These are phyloP conservation scores for Monoplex corrugatus DNA, from an alignment of 2,888 invertebrate genomes.

Conservation along the genomic window DNA sequence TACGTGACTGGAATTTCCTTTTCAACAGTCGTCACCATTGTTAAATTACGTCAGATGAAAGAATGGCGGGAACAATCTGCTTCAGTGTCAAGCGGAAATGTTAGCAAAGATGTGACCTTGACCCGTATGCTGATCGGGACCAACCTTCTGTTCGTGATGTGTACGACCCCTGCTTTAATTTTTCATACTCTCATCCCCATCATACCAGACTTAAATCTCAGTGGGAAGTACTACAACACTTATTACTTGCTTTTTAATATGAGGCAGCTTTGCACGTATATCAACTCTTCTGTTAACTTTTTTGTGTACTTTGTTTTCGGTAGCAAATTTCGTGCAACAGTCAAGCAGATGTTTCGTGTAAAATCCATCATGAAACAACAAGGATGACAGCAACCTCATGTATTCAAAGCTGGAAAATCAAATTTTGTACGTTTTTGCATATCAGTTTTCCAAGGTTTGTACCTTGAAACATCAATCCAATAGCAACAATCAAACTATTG, in stretches of 20 bases:
- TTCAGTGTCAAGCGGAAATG: neutral
- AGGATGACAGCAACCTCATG: no score
- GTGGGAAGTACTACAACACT: constrained; percentile 32
- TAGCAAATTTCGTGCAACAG: neutral
- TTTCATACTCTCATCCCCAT: neutral
- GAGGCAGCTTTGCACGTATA: neutral
- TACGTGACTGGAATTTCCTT: neutral
- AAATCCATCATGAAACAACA: no score
- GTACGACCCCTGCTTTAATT: neutral
- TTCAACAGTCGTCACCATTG: neutral
- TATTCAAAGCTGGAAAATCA: no score
- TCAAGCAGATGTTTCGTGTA: neutral
- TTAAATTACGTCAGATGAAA: neutral
- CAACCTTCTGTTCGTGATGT: neutral
- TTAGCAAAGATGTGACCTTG: neutral
- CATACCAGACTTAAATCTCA: neutral
- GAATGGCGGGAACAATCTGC: neutral
- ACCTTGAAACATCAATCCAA: no score
- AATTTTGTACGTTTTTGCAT: no score
- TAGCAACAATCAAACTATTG: no score
- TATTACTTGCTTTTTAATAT: neutral
- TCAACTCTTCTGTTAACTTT: constrained; percentile 17
- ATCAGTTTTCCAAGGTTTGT: no score
- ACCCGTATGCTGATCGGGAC: neutral
- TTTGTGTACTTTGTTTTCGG: constrained; percentile 13